These are phyloP conservation scores for Cirrhinus mrigala DNA, from an alignment of 2,797 vertebrate genomes.

Conservation along the genomic window DNA sequence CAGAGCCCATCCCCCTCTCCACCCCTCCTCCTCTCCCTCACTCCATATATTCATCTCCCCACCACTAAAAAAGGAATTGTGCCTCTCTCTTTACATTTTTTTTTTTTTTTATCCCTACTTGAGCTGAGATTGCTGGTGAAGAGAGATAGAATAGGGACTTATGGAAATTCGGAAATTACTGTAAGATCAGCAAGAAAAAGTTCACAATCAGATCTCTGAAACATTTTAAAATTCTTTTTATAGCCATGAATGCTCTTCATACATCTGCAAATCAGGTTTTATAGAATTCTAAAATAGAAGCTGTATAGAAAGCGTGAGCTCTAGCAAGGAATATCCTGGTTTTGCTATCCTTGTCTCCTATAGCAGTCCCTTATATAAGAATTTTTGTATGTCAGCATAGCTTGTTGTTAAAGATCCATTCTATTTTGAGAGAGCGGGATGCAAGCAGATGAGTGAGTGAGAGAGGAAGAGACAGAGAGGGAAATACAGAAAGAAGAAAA, in stretches of 20 bases:
- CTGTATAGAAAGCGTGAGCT: neutral
- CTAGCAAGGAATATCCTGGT: neutral
- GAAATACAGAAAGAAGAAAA: neutral
- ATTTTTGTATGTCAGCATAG: constrained; percentile 25
- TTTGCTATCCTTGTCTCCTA: constrained; percentile 13
- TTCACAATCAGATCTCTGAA: neutral
- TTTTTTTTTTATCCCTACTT: too few species aligned
- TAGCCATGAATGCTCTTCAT: neutral
- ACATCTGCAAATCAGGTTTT: constrained; percentile 5
- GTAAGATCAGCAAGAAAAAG: neutral
- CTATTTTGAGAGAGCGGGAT: constrained; percentile 30
- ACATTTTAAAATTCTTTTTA: neutral
- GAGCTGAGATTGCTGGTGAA: neutral
- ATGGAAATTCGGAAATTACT: neutral
- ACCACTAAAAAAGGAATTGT: constrained; percentile 5
- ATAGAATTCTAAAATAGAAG: constrained; percentile 3
- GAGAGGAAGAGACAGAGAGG: neutral
- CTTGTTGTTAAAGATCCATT: constrained; percentile 32
- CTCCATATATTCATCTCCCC: neutral
- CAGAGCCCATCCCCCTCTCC: constrained; percentile 73
- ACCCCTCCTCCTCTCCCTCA: constrained; percentile 28
- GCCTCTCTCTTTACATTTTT: neutral
- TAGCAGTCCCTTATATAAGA: constrained; percentile 27
- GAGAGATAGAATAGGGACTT: too few species aligned
- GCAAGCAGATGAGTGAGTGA: constrained; percentile 17